Evolutionary conservation across 2,797 vertebrate genomes (phyloP).

Genomic region (Hypotaenidia okinawae): DNA sequence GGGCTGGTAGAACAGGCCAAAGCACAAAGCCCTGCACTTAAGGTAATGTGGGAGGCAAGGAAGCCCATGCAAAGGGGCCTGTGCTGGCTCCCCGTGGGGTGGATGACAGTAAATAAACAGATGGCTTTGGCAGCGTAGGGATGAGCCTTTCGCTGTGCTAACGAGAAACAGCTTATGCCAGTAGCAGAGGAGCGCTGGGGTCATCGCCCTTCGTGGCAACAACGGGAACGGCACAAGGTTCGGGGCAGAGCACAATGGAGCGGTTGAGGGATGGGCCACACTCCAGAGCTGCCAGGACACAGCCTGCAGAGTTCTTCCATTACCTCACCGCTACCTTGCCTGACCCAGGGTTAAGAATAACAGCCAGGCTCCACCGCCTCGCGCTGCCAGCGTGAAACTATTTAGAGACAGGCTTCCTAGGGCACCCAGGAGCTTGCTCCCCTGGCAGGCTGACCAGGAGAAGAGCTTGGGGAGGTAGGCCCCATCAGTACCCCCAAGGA

Average conservation of each 20-base stretch:
- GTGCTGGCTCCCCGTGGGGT: not conserved
- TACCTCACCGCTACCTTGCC: constrained; percentile 29
- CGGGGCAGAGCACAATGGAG: fast-evolving
- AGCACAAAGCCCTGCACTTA: not conserved
- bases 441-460: not conserved
- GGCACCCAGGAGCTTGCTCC: not conserved
- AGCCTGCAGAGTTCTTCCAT: constrained; percentile 9
- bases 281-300: not conserved
- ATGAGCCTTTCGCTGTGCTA: not conserved
- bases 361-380: not conserved
- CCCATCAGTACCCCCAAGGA: not conserved
- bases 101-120: not conserved
- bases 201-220: not conserved
- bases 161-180: not conserved
- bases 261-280: not conserved
- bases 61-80: not conserved
- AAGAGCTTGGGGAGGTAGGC: not conserved
- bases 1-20: not conserved
- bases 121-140: fast-evolving
- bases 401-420: not conserved
- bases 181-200: not conserved
- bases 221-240: not conserved
- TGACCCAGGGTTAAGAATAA: constrained; percentile 54
- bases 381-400: not conserved
- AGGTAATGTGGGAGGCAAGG: fast-evolving